Conservation (phyloP, 2,113 vertebrate species). For the Proterorhinus semilunaris region DNA sequence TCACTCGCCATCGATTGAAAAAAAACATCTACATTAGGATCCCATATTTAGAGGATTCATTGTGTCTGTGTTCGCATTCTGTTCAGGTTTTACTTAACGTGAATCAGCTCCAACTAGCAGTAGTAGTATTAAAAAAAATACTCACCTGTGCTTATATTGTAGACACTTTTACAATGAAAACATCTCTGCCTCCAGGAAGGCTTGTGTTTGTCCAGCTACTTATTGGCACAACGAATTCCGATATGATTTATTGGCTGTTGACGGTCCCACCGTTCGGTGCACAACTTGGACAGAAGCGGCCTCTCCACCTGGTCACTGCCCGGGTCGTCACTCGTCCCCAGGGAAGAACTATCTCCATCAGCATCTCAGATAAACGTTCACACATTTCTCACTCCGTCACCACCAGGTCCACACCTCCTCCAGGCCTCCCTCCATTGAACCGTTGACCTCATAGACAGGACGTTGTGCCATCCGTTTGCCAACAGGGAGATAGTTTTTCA, state of each 20-base stretch:
- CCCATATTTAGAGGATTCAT: conserved; percentile 22
- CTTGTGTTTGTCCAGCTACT: background rate
- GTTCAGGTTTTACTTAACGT: conserved; percentile 16
- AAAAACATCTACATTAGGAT: conserved; percentile 44
- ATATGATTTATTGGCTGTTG: conserved; percentile 12
- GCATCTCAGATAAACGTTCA: conserved; percentile 19
- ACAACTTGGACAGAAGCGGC: conserved; percentile 45
- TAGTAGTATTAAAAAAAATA: too few species aligned
- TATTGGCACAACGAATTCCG: background rate
- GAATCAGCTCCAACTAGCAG: too few species aligned
- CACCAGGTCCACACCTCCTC: conserved; percentile 28
- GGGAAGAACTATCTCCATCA: conserved; percentile 46
- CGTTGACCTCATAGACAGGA: conserved; percentile 54
- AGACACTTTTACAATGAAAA: background rate
- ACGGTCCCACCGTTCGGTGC: conserved; percentile 13
- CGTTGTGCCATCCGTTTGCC: conserved; percentile 69
- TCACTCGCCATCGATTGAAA: conserved; percentile 28
- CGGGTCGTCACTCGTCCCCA: conserved; percentile 35
- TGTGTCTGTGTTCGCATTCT: conserved; percentile 42
- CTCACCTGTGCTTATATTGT: conserved; percentile 7
- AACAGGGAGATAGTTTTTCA: conserved; percentile 78
- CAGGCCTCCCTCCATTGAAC: conserved; percentile 48
- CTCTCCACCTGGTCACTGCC: conserved; percentile 56
- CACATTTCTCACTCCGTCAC: conserved; percentile 53
- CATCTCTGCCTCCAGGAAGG: background rate